phyloP scores from a whole-genome alignment of 2,888 invertebrate genomes.

The Orchesellides sinensis region DNA sequence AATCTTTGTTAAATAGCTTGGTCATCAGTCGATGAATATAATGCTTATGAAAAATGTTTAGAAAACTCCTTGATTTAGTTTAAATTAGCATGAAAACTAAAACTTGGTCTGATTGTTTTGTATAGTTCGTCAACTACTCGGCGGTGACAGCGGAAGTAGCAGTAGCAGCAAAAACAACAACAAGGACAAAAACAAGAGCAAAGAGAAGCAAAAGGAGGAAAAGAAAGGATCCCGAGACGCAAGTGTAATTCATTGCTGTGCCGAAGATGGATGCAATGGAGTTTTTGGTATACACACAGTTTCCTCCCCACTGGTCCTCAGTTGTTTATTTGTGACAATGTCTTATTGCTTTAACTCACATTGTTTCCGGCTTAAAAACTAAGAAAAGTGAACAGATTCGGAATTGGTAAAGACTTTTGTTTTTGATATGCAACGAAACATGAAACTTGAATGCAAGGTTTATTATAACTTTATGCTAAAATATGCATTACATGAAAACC shows the following conservation, averaged over 20 bases:
- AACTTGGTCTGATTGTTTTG: too few species aligned
- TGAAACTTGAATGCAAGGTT: too few species aligned
- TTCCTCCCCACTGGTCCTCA: conserved; percentile 38
- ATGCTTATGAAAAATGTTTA: too few species aligned
- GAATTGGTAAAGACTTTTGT: neutral
- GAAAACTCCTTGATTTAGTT: too few species aligned
- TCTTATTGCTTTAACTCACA: conserved; percentile 1
- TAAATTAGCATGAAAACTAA: too few species aligned
- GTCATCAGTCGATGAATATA: too few species aligned
- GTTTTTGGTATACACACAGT: conserved; percentile 5
- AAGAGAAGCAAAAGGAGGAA: conserved; percentile 47
- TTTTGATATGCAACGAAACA: too few species aligned
- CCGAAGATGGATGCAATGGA: conserved; percentile 58
- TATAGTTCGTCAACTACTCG: conserved; percentile 59
- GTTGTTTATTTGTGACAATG: conserved; percentile 15
- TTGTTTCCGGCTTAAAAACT: conserved; percentile 25
- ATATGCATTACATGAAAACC: too few species aligned
- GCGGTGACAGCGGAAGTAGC: conserved; percentile 33
- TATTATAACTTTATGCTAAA: too few species aligned
- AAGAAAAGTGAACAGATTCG: neutral
- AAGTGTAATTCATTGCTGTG: conserved; percentile 50
- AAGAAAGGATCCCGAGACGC: conserved; percentile 47
- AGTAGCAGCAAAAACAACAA: conserved; percentile 32
- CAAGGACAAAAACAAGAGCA: conserved; percentile 16
- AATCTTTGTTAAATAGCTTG: too few species aligned